Base-by-base conservation (phyloP, 2,113 vertebrate genomes). In the Pedetes capensis region DNA sequence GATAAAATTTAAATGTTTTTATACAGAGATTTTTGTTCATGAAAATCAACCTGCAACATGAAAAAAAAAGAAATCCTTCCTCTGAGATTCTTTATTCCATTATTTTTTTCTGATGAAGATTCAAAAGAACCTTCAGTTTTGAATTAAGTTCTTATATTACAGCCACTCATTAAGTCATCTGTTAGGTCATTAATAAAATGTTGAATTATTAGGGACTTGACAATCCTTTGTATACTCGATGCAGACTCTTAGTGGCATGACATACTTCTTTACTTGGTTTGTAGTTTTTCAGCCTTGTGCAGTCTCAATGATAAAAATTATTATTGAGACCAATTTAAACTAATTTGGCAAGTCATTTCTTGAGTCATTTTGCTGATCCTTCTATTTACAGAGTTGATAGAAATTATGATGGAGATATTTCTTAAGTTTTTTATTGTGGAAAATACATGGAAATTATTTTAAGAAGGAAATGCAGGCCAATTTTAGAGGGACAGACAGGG, bases 1-100 rank as follows among this genome's bases (percentile, higher is more conserved):
- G 88, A 96, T 95, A 95, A 95, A 92, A 37, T 78, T 94, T 81
- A 89, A 96, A 66, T 92, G 94, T 97, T 96, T 96, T 97, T 95
- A 91, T 95, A 94, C 55, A 84, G 42, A 96, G 42, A 80, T 93
- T 96, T 89, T 86, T 88, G 81, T 96, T 93, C 96, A 97, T 97
- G 97, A 96, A 97, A 97, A 96, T 95, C 64, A 96, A 81, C 81
- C 82, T 93, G 16, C 69, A 89, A 86, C 47, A 59, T 91, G n/a
- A n/a, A n/a, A n/a, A n/a, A n/a, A n/a, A n/a, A n/a, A n/a, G n/a
- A n/a, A n/a, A n/a, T n/a, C n/a, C n/a, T 14, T 68, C 27, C 57
- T 75, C 51, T 57, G 34, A 49, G 75, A 47, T 89, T 95, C 16
- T 92, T 59, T 63, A 59, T 92, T 55, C 10, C 63, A 59, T 91